Evolutionary conservation across 1,140 invertebrate genomes (phyloP).

Genomic region (Bombus vancouverensis): DNA sequence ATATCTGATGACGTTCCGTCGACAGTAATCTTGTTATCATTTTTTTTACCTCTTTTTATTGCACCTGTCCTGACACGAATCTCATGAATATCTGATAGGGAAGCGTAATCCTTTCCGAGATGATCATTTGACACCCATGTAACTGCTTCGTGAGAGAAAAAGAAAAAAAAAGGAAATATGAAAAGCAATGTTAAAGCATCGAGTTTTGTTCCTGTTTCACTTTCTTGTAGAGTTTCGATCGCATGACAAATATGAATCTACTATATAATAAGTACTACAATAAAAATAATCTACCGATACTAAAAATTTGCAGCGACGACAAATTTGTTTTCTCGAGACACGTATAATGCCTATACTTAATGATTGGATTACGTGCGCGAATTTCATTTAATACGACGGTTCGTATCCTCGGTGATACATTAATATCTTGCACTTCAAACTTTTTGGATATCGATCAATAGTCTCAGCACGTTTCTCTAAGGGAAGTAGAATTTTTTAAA

Average conservation of each 20-base stretch:
- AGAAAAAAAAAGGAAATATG: background rate
- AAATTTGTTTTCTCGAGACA: too few species aligned
- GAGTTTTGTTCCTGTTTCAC: background rate
- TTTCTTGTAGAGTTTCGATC: background rate
- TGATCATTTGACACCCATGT: background rate
- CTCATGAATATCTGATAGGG: slow-evolving; percentile 1
- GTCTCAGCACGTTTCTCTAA: too few species aligned
- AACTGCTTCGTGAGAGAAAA: too few species aligned
- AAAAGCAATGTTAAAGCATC: background rate
- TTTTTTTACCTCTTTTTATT: background rate
- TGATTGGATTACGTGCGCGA: background rate
- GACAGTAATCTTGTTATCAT: slow-evolving; percentile 36
- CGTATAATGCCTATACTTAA: background rate
- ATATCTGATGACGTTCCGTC: slow-evolving; percentile 32
- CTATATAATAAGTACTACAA: too few species aligned
- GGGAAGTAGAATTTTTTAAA: too few species aligned
- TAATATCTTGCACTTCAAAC: too few species aligned
- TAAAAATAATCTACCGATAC: background rate
- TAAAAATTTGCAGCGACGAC: background rate
- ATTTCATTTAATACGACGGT: too few species aligned
- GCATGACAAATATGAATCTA: too few species aligned
- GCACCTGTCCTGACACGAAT: background rate
- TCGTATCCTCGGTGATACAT: too few species aligned
- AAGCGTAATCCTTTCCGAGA: background rate
- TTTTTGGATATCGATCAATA: too few species aligned